phyloP scores from a whole-genome alignment of 2,113 vertebrate genomes.

The Chascanopsetta lugubris region DNA sequence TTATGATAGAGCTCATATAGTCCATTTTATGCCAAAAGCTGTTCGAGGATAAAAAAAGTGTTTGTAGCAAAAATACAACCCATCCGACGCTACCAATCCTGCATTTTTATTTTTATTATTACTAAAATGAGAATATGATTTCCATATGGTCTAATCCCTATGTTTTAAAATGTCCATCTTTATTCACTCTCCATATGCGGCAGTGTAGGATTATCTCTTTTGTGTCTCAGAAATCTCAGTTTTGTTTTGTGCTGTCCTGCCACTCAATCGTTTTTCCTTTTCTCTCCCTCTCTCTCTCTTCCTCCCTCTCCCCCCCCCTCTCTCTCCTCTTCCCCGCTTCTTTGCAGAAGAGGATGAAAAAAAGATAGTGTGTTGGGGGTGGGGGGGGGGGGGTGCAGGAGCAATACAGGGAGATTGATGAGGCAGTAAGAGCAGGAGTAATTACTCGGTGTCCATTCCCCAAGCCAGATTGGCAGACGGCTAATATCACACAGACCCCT shows the following conservation, averaged over 20 bases:
- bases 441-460: constrained; percentile 86
- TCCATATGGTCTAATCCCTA: background rate
- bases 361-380: constrained; percentile 66
- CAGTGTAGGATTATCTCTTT: constrained; percentile 51
- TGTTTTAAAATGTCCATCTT: constrained; percentile 12
- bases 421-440: constrained; percentile 86
- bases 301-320: constrained; percentile 38
- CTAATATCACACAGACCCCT: constrained; percentile 87
- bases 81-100: constrained; percentile 7
- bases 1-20: constrained; percentile 55
- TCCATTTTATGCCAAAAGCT: constrained; percentile 43
- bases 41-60: constrained; percentile 26
- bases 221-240: constrained; percentile 42
- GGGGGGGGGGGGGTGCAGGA: constrained; percentile 45
- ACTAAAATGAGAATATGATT: background rate
- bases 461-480: constrained; percentile 85
- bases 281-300: constrained; percentile 12
- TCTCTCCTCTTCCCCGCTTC: constrained; percentile 16
- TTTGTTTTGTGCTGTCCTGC: constrained; percentile 69
- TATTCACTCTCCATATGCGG: constrained; percentile 22
- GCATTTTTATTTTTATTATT: constrained; percentile 9
- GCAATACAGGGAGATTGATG: constrained; percentile 86
- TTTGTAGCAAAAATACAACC: constrained; percentile 11
- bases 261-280: constrained; percentile 67
- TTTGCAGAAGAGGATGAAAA: constrained; percentile 72